phyloP scores from a whole-genome alignment of 2,113 vertebrate species.

The Tachycineta bicolor region DNA sequence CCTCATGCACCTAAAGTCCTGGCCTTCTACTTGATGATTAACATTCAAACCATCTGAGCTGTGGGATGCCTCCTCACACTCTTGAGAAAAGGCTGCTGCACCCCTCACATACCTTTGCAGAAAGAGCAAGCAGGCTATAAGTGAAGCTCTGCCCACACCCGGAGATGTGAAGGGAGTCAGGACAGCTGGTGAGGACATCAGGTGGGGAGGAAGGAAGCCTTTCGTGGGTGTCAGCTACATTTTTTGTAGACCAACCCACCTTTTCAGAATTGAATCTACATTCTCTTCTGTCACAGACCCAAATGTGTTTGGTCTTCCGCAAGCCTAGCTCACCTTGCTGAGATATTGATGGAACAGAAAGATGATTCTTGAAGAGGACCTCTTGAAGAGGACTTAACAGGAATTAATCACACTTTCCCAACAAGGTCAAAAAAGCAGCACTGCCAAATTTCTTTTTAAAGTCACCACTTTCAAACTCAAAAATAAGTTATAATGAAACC shows the following conservation, averaged over 20 bases:
- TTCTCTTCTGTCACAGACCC: neutral
- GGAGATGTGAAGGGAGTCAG: rapidly evolving
- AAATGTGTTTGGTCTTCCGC: neutral
- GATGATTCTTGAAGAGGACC: neutral
- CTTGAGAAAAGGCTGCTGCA: neutral
- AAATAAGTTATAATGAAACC: neutral
- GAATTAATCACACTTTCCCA: neutral
- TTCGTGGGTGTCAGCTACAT: neutral
- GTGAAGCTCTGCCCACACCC: neutral
- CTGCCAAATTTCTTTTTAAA: neutral
- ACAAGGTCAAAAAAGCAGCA: neutral
- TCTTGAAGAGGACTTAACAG: neutral
- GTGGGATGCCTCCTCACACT: neutral
- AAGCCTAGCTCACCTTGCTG: neutral
- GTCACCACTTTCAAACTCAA: neutral
- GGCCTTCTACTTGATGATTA: neutral
- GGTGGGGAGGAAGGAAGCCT: neutral
- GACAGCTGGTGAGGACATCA: neutral
- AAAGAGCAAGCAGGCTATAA: neutral
- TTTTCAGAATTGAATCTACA: neutral
- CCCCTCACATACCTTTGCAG: neutral
- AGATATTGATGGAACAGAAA: neutral
- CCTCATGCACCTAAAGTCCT: neutral
- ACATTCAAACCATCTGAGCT: neutral
- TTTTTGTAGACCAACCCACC: neutral